These are phyloP conservation scores for Trimorus sp. DNA, from an alignment of 2,888 invertebrate genomes.

Conservation along the genomic window DNA sequence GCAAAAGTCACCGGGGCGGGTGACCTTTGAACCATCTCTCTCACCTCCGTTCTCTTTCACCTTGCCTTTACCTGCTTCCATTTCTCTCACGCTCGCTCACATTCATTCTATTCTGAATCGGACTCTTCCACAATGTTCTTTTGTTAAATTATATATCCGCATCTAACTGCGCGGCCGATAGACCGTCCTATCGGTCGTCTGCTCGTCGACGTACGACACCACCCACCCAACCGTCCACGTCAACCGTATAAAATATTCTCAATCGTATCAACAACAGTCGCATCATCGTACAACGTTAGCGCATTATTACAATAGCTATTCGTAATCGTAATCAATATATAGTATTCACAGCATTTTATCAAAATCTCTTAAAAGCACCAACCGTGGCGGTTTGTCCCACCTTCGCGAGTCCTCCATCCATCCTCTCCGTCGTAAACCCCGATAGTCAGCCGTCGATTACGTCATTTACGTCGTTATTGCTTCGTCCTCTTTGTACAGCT, in stretches of 20 bases:
- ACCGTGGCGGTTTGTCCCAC: slow-evolving; percentile 74
- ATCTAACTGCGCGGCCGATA: slow-evolving; percentile 47
- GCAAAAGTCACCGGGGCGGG: slow-evolving; percentile 27
- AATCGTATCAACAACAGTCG: slow-evolving; percentile 82
- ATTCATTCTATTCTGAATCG: slow-evolving; percentile 15
- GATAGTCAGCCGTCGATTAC: slow-evolving; percentile 56
- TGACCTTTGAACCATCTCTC: slow-evolving; percentile 26
- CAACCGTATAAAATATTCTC: slow-evolving; percentile 82
- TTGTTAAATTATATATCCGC: slow-evolving; percentile 42
- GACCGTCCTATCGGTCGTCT: slow-evolving; percentile 49
- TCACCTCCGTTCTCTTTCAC: slow-evolving; percentile 44
- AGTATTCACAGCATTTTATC: slow-evolving; percentile 82
- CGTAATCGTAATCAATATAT: slow-evolving; percentile 81
- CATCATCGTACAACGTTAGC: slow-evolving; percentile 81
- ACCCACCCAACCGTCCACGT: slow-evolving; percentile 70
- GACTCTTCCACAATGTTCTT: slow-evolving; percentile 17
- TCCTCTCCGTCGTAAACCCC: slow-evolving; percentile 45
- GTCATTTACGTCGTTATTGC: slow-evolving; percentile 61
- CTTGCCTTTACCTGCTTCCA: slow-evolving; percentile 27
- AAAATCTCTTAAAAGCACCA: slow-evolving; percentile 81
- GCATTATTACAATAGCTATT: slow-evolving; percentile 80
- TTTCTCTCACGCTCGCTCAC: slow-evolving; percentile 34
- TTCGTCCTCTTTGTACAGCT: slow-evolving; percentile 59
- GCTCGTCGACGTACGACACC: slow-evolving; percentile 69
- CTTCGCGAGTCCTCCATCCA: slow-evolving; percentile 55